Evolutionary conservation across 2,888 invertebrate genomes (phyloP), one percentile per base, ranked within the genome.

Genomic region (Deroplatys truncata): DNA sequence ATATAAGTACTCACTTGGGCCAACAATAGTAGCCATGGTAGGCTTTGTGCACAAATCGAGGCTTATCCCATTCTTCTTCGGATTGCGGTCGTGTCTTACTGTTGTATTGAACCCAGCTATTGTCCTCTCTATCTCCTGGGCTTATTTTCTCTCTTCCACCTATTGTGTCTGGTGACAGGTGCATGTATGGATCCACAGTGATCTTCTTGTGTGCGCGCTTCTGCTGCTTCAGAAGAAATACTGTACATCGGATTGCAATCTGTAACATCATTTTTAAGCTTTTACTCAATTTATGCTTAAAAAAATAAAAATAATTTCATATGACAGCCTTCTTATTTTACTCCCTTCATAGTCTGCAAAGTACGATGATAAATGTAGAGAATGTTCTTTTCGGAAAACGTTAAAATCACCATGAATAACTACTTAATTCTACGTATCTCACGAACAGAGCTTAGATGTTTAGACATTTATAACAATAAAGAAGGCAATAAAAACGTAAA

Each of bases 81-180:
- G 95, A 96, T 85, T 94, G 93, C 0, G 97, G 97, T 28, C 94
- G 93, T 1, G 94, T 94, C 84, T 94, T 93, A 28, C 94, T 94
- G 91, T 96, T 94, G 91, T 97, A 97, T 93, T 97, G 95, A 84
- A 97, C 94, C 97, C 97, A 98, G 85, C 94, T 93, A 92, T 98
- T 96, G 92, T 97, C 97, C 43, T 95, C 93, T 90, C 97, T 94
- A 91, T 96, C 95, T 0, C 96, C 96, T 92, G 94, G 94, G 87
- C 91, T 91, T 35, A 92, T 88, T 87, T 89, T 91, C 87, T 85
- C 89, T n/a, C 84, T 88, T 28, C 91, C 31, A 1, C 93, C 92
- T 0, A 93, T 94, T 20, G 94, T 94, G 1, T 94, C 91, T 72
- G 56, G 5, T 20, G 56, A 72, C 20, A 25, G 3, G 2, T 72